Evolutionary conservation across 2,113 vertebrate species (phyloP).

Genomic region (Ctenodactylus gundi): DNA sequence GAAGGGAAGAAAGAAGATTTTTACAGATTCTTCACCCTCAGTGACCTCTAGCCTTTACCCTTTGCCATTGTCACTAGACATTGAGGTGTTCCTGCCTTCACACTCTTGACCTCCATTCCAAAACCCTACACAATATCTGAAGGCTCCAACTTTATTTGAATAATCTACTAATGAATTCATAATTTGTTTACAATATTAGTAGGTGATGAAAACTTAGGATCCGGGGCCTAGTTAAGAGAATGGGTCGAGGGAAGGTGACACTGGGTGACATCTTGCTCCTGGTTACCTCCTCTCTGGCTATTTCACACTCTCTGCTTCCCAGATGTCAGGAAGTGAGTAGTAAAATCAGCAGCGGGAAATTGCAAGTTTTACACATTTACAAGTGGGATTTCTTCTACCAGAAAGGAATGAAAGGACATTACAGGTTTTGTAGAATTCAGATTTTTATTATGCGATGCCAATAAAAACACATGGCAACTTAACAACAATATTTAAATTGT

Average conservation of each 20-base stretch:
- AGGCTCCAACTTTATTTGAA: background rate
- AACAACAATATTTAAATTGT: background rate
- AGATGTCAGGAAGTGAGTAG: no score
- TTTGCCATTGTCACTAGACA: no score
- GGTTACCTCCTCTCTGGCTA: background rate
- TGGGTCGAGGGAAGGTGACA: background rate
- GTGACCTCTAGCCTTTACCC: no score
- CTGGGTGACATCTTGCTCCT: background rate
- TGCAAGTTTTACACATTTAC: no score
- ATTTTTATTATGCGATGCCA: background rate
- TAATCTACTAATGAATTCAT: background rate
- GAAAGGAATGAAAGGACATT: background rate
- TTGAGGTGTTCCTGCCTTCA: no score
- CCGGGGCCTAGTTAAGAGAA: background rate
- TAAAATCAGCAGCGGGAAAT: no score
- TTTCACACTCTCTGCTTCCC: background rate
- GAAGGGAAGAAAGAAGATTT: no score
- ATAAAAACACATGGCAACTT: slow-evolving; percentile 27
- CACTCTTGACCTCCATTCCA: no score
- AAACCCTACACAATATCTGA: no score
- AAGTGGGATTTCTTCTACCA: background rate
- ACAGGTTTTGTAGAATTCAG: background rate
- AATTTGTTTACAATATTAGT: background rate
- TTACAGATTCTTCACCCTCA: no score
- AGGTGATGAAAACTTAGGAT: background rate